Evolutionary conservation across 1,140 invertebrate species (phyloP).

Genomic region (Nebria ingens): DNA sequence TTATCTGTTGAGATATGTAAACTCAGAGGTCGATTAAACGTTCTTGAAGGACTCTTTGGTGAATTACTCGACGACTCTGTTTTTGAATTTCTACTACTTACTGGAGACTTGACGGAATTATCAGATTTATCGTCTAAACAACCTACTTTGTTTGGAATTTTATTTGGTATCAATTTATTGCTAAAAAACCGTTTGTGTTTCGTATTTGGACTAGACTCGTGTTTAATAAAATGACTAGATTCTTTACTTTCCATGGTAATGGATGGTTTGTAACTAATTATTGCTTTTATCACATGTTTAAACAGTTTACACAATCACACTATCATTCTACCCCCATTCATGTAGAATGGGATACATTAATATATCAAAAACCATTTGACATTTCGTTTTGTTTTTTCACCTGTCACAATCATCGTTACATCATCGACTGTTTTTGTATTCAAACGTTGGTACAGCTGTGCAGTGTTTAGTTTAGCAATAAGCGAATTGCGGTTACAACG

Average conservation of each 20-base stretch:
- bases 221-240: slow-evolving; percentile 6
- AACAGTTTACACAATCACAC: neutral
- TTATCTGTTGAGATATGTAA: neutral
- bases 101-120: neutral
- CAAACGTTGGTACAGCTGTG: no score
- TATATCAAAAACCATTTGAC: slow-evolving; percentile 1
- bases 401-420: slow-evolving; percentile 1
- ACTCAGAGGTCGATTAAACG: neutral
- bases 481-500: no score
- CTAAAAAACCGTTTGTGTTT: neutral
- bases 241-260: neutral
- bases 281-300: slow-evolving; percentile 1
- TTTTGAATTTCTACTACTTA: neutral
- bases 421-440: no score
- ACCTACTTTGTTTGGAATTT: slow-evolving; percentile 8
- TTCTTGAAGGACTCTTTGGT: neutral
- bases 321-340: neutral
- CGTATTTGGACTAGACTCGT: slow-evolving; percentile 6
- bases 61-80: neutral
- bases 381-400: neutral
- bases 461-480: no score
- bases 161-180: slow-evolving; percentile 4
- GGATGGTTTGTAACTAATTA: neutral
- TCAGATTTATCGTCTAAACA: neutral
- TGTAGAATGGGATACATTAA: slow-evolving; percentile 1